A percentile compares a stretch with the other conserved stretches of the same genome.
phyloP scores from a whole-genome alignment of 2,888 invertebrate species.

The Euproctis similis region DNA sequence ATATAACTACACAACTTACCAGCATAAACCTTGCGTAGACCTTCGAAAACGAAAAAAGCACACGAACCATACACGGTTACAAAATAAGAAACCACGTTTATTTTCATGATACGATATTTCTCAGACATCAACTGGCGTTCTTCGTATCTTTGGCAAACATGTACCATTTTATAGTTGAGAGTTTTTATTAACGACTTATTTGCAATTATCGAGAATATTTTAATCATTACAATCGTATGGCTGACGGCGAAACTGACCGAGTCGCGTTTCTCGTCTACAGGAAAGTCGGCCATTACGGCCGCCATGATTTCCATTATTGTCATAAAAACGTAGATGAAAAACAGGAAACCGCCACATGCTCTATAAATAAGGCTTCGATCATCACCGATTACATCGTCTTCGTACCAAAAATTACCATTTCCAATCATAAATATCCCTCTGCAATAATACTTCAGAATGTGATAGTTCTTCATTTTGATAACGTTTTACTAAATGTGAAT shows the following conservation, averaged over 20 bases:
- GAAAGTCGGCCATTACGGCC: slow-evolving; percentile 45
- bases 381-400: slow-evolving; percentile 39
- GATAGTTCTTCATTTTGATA: slow-evolving; percentile 51
- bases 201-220: slow-evolving; percentile 42
- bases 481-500: too few relatives aligned
- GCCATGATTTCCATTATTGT: slow-evolving; percentile 58
- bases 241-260: slow-evolving; percentile 53
- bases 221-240: slow-evolving; percentile 55
- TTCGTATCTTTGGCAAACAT: slow-evolving; percentile 45
- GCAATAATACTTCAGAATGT: slow-evolving; percentile 44
- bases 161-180: slow-evolving; percentile 44
- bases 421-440: slow-evolving; percentile 45
- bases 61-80: slow-evolving; percentile 40
- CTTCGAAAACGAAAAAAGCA: slow-evolving; percentile 50
- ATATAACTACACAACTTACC: too few relatives aligned
- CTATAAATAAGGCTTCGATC: slow-evolving; percentile 43
- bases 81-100: slow-evolving; percentile 46
- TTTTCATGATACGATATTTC: slow-evolving; percentile 50
- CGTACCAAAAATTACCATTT: slow-evolving; percentile 60
- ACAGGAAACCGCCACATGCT: slow-evolving; percentile 31
- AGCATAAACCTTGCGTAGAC: slow-evolving; percentile 53
- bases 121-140: slow-evolving; percentile 34
- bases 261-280: slow-evolving; percentile 56
- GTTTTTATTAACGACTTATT: slow-evolving; percentile 43
- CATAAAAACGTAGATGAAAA: slow-evolving; percentile 42